Conservation (phyloP, 2,113 vertebrate genomes). For the Ptilonorhynchus violaceus region DNA sequence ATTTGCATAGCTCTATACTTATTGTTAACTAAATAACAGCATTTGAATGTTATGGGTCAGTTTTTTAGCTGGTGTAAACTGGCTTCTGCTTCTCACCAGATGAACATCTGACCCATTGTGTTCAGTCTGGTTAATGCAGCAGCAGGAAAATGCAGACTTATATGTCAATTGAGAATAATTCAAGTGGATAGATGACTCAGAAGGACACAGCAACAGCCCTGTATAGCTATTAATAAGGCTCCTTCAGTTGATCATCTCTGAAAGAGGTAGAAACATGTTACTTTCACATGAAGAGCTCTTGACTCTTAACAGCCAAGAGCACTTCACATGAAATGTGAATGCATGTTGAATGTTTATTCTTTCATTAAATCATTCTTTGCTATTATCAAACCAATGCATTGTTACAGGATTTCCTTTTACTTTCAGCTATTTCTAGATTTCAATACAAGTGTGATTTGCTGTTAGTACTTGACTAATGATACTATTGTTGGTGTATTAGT, state of each 20-base stretch:
- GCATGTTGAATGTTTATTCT: slow-evolving; percentile 43
- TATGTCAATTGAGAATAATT: slow-evolving; percentile 57
- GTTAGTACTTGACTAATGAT: slow-evolving; percentile 58
- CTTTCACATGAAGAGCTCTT: slow-evolving; percentile 55
- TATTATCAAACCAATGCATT: slow-evolving; percentile 54
- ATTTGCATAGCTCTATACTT: neutral
- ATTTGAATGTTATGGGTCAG: neutral
- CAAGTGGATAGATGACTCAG: slow-evolving; percentile 56
- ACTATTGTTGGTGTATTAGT: slow-evolving; percentile 44
- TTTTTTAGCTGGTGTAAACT: neutral
- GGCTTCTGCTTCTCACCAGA: neutral
- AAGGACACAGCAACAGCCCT: slow-evolving; percentile 53
- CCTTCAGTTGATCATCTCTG: slow-evolving; percentile 44
- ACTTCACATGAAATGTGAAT: slow-evolving; percentile 61
- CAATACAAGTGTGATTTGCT: slow-evolving; percentile 29
- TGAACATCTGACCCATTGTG: neutral
- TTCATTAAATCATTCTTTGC: slow-evolving; percentile 52
- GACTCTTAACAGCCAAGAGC: slow-evolving; percentile 51
- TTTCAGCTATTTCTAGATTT: slow-evolving; percentile 48
- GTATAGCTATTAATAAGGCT: slow-evolving; percentile 47
- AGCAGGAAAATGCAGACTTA: slow-evolving; percentile 41
- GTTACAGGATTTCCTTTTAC: slow-evolving; percentile 15
- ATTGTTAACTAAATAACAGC: neutral
- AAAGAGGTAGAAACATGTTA: slow-evolving; percentile 62
- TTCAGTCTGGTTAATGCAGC: slow-evolving; percentile 44